Evolutionary conservation across 2,888 invertebrate genomes (phyloP).

Genomic region (Pristionchus entomophagus): DNA sequence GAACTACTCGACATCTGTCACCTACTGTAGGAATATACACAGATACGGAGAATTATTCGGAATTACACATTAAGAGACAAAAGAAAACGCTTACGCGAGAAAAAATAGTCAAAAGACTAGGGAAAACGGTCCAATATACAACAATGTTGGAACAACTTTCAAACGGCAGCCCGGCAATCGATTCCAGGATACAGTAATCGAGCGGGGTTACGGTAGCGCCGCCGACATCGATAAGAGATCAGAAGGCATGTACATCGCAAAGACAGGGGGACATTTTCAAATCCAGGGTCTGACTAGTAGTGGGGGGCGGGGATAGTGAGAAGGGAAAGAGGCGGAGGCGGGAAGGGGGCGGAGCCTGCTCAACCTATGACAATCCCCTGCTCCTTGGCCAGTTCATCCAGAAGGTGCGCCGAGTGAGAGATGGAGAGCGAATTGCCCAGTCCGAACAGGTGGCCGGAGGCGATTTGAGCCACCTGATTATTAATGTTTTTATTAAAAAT

Average conservation of each 20-base stretch:
- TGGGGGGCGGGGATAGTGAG: neutral
- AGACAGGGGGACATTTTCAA: neutral
- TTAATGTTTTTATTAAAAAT: no score
- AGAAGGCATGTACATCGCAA: neutral
- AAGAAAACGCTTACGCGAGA: neutral
- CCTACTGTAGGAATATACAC: slow-evolving; percentile 27
- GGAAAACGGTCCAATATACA: slow-evolving; percentile 26
- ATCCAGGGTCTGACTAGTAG: neutral
- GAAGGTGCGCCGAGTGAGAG: slow-evolving; percentile 54
- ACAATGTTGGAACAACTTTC: slow-evolving; percentile 36
- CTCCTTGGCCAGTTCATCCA: slow-evolving; percentile 49
- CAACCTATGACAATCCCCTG: neutral
- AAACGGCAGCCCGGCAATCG: slow-evolving; percentile 16
- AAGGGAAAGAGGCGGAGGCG: neutral
- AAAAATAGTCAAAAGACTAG: neutral
- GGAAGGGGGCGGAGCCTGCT: neutral
- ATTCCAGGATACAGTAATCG: slow-evolving; percentile 23
- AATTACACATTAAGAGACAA: neutral
- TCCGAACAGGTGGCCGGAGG: slow-evolving; percentile 69
- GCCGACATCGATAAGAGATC: neutral
- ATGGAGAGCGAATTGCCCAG: slow-evolving; percentile 63
- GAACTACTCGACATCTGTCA: slow-evolving; percentile 36
- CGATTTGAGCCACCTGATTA: slow-evolving; percentile 61
- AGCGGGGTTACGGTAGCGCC: slow-evolving; percentile 5
- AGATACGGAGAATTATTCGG: neutral